Base-by-base conservation (phyloP, 2,888 invertebrate genomes). In the Agrilus biguttatus region DNA sequence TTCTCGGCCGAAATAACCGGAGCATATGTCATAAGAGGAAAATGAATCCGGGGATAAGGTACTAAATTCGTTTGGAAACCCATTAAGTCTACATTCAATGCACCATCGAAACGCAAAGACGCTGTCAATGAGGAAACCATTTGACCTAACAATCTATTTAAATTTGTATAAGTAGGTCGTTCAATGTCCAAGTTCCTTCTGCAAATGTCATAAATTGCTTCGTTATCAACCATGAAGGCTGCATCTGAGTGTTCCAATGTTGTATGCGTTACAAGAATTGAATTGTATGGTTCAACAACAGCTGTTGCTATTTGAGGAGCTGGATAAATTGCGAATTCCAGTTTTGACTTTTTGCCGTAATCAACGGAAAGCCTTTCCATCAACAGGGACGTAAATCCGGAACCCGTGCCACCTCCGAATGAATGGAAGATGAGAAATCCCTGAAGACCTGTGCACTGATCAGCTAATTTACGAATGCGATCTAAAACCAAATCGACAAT, bases 401-500 rank as follows among this genome's bases (percentile, higher is more conserved):
- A 78, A 32, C 75, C 78, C 47, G 75, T 78, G 33, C 77, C 77
- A 10, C 66, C 73, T 49, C 66, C 77, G 48, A 78, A 78, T 14
- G 74, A 73, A 56, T 78, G 78, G 66, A 78, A 78, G 51, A 78
- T 71, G 40, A 78, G 63, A 59, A 78, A 78, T 33, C 77, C 77
- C 51, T 71, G 70, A 1, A 66, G 71, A 8, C 74, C 73, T 19
- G 69, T 68, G 57, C 77, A 77, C 59, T 71, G 71, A 50, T 76
- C 76, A 5, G 83, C 72, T 51, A 82, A 65, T 57, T 80, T 83
- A 44, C 81, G 66, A 45, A 83, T 70, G 23, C 82, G 67, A 54
- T 80, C 74, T 62, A 78, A 71, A 1, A 80, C 80, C 2, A 76
- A 72, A 36, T 74, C 77, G 38, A 84, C 74, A 37, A 83, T 73